Conservation (phyloP, 1,140 invertebrate species). For the Colletes latitarsis region DNA sequence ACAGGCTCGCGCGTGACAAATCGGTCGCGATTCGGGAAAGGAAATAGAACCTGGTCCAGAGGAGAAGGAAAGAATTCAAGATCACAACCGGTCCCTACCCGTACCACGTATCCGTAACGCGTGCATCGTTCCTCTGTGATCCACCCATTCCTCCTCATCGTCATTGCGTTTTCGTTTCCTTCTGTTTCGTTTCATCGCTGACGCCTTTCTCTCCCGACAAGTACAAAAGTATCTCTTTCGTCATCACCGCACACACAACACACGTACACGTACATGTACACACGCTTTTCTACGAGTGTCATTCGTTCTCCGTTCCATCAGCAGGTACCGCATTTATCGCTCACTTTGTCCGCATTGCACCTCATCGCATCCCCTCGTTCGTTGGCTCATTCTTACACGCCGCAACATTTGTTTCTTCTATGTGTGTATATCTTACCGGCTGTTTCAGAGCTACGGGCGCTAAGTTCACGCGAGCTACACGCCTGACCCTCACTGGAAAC, state of each 20-base stretch:
- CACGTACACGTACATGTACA: not conserved
- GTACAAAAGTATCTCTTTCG: slow-evolving; percentile 48
- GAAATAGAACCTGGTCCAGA: slow-evolving; percentile 22
- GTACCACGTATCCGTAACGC: not conserved
- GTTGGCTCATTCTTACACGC: slow-evolving; percentile 50
- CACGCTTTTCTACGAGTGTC: not conserved
- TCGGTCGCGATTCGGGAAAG: not conserved
- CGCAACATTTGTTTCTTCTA: slow-evolving; percentile 28
- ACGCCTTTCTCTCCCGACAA: slow-evolving; percentile 21
- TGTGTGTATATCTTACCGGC: slow-evolving; percentile 2
- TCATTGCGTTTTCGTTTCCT: slow-evolving; percentile 16
- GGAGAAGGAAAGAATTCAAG: slow-evolving; percentile 19
- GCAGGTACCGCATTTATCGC: slow-evolving; percentile 21
- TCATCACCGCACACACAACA: slow-evolving; percentile 20
- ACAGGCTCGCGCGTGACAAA: not conserved
- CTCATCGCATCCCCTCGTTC: slow-evolving; percentile 42
- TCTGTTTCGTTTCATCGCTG: slow-evolving; percentile 25
- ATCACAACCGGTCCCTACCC: not conserved
- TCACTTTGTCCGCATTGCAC: slow-evolving; percentile 48
- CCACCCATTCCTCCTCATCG: slow-evolving; percentile 1
- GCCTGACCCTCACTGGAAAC: not conserved
- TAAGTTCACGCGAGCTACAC: not conserved
- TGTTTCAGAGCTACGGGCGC: not conserved
- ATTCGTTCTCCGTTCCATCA: slow-evolving; percentile 21
- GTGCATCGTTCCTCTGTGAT: slow-evolving; percentile 7